phyloP scores from a whole-genome alignment of 2,797 vertebrate genomes.

The Sebastes nivosus region DNA sequence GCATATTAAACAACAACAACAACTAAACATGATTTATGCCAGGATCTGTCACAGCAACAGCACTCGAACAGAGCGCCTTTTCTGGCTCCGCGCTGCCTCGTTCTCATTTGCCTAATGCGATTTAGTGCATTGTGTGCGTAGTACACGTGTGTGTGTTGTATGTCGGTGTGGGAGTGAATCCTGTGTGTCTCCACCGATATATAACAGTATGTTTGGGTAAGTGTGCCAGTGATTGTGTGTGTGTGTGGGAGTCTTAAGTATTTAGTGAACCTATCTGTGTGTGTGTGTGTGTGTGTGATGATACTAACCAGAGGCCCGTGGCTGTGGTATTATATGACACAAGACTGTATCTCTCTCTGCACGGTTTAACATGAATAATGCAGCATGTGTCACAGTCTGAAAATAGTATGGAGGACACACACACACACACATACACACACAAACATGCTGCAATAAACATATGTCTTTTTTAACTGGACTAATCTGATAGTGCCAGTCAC shows the following conservation, averaged over 20 bases:
- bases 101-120: constrained; percentile 77
- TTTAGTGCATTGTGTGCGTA: constrained; percentile 51
- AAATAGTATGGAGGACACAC: constrained; percentile 61
- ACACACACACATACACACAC: background rate
- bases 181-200: background rate
- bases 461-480: constrained; percentile 67
- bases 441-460: constrained; percentile 44
- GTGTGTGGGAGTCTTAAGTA: constrained; percentile 18
- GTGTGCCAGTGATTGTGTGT: constrained; percentile 24
- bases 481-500: constrained; percentile 71
- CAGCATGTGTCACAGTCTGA: constrained; percentile 45
- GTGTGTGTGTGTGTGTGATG: constrained; percentile 14
- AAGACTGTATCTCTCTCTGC: constrained; percentile 42
- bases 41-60: constrained; percentile 69
- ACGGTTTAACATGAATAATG: constrained; percentile 69
- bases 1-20: constrained; percentile 73
- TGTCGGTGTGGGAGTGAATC: constrained; percentile 24
- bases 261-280: constrained; percentile 8
- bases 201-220: constrained; percentile 22
- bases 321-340: constrained; percentile 43
- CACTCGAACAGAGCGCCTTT: constrained; percentile 49
- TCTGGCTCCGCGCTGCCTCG: constrained; percentile 33
- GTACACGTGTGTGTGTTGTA: constrained; percentile 14
- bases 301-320: constrained; percentile 38
- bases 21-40: constrained; percentile 73